phyloP scores from a whole-genome alignment of 1,140 invertebrate genomes.

The Piezodorus guildinii region DNA sequence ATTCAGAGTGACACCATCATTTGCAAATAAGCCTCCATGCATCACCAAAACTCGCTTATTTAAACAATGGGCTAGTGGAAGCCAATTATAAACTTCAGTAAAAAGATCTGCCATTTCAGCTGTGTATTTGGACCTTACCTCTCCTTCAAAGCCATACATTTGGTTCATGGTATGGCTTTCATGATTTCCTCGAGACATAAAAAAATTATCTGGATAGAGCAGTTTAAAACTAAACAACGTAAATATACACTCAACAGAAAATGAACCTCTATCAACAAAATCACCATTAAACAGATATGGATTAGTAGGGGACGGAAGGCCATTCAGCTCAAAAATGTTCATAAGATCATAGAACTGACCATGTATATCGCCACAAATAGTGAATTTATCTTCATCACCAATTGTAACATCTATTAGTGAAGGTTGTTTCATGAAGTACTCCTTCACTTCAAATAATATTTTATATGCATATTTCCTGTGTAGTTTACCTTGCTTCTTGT shows the following conservation, averaged over 20 bases:
- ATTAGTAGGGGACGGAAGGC: slow-evolving; percentile 85
- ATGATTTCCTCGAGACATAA: slow-evolving; percentile 97
- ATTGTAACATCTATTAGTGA: slow-evolving; percentile 84
- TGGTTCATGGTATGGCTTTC: slow-evolving; percentile 98
- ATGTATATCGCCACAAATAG: slow-evolving; percentile 99
- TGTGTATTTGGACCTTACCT: slow-evolving; percentile 92
- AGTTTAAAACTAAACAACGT: slow-evolving; percentile 95
- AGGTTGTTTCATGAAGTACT: slow-evolving; percentile 70
- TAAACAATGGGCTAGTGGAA: slow-evolving; percentile 91
- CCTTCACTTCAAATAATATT: slow-evolving; percentile 86
- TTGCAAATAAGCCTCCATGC: slow-evolving; percentile 88
- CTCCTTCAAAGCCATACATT: slow-evolving; percentile 98
- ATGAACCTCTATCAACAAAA: slow-evolving; percentile 98
- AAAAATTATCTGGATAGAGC: slow-evolving; percentile 94
- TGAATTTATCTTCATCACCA: slow-evolving; percentile 84
- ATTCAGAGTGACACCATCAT: slow-evolving; percentile 80
- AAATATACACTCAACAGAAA: slow-evolving; percentile 99
- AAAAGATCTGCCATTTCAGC: slow-evolving; percentile 91
- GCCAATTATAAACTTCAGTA: slow-evolving; percentile 96
- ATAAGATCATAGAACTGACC: slow-evolving; percentile 97
- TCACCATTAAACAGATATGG: slow-evolving; percentile 98
- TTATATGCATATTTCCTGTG: slow-evolving; percentile 97
- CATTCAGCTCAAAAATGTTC: slow-evolving; percentile 97
- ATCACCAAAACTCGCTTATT: slow-evolving; percentile 85
- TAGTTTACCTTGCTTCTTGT: slow-evolving; percentile 83